These are phyloP conservation scores for Kryptopterus vitreolus DNA, from an alignment of 2,797 vertebrate species.

Conservation along the genomic window DNA sequence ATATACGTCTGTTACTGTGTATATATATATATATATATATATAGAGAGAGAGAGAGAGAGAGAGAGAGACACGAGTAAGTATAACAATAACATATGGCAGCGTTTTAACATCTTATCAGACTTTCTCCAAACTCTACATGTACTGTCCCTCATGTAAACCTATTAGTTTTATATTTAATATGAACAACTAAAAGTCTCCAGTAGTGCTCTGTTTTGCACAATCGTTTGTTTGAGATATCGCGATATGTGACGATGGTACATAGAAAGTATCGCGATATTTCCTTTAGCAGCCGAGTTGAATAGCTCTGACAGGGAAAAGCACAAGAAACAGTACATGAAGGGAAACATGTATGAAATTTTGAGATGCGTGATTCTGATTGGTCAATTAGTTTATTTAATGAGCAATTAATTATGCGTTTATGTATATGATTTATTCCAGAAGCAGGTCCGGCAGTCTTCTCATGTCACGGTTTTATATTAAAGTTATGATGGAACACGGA, in stretches of 20 bases:
- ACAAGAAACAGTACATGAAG: background rate
- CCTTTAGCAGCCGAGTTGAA: background rate
- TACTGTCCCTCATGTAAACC: background rate
- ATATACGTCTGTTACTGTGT: no score
- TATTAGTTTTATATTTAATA: background rate
- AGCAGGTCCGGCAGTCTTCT: conserved; percentile 3
- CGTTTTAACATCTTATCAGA: background rate
- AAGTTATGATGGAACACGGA: no score
- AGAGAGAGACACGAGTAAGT: no score
- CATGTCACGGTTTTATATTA: background rate
- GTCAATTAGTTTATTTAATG: background rate
- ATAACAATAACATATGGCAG: background rate
- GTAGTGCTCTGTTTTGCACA: background rate
- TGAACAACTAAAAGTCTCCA: background rate
- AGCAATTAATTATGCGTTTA: no score
- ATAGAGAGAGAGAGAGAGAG: no score
- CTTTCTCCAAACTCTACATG: background rate
- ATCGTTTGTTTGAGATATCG: background rate
- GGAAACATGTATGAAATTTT: background rate
- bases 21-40: no score
- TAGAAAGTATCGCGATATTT: conserved; percentile 20
- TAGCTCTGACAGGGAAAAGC: background rate
- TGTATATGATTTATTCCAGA: background rate
- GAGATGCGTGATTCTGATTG: background rate
- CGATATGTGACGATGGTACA: background rate